Evolutionary conservation across 2,113 vertebrate species (phyloP).

Genomic region (Stercorarius parasiticus): DNA sequence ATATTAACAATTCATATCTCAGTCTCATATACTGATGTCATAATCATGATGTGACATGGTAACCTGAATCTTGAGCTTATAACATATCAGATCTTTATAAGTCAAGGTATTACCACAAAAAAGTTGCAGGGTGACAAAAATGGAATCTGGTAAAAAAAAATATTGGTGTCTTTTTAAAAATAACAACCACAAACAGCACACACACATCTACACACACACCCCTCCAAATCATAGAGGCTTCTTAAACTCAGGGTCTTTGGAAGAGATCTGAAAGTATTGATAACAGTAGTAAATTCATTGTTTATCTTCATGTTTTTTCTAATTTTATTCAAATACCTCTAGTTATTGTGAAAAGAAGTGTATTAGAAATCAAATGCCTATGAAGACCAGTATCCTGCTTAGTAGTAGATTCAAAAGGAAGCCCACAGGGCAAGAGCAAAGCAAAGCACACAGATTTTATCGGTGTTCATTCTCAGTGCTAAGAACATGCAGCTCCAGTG

Average conservation of each 20-base stretch:
- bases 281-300: background rate
- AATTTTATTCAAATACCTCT: background rate
- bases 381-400: background rate
- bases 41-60: background rate
- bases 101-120: background rate
- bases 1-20: background rate
- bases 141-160: background rate
- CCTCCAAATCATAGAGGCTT: background rate
- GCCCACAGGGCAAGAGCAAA: background rate
- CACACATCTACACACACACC: too few relatives aligned
- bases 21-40: background rate
- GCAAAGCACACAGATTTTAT: background rate
- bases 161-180: background rate
- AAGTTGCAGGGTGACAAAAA: background rate
- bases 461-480: background rate
- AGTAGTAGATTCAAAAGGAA: background rate
- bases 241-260: background rate
- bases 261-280: background rate
- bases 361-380: background rate
- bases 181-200: background rate
- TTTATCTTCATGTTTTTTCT: background rate
- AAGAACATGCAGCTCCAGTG: background rate
- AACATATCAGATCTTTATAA: background rate
- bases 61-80: background rate
- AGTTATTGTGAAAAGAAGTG: background rate